phyloP scores from a whole-genome alignment of 1,140 invertebrate genomes.

The Parasteatoda tepidariorum region DNA sequence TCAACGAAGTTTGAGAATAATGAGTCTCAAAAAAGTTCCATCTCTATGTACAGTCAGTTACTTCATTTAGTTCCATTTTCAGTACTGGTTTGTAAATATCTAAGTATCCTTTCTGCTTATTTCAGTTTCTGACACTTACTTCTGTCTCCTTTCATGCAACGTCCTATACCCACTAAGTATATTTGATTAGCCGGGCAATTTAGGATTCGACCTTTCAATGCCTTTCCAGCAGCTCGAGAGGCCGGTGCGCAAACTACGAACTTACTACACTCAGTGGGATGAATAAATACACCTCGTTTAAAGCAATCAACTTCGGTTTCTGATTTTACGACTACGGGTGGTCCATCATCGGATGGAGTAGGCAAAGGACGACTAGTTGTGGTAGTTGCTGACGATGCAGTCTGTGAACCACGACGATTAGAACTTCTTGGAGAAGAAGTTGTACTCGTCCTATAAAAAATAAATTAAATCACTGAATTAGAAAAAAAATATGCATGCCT shows the following conservation, averaged over 20 bases:
- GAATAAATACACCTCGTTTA: slow-evolving; percentile 64
- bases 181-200: slow-evolving; percentile 65
- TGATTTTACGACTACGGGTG: slow-evolving; percentile 41
- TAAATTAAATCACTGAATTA: no score
- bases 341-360: slow-evolving; percentile 1
- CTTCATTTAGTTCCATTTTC: background rate
- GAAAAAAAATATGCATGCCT: no score
- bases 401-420: background rate
- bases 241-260: slow-evolving; percentile 65
- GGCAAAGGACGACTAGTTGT: background rate
- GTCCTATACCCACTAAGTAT: slow-evolving; percentile 60
- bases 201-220: slow-evolving; percentile 62
- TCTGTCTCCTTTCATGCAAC: slow-evolving; percentile 61
- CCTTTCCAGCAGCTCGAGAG: slow-evolving; percentile 27
- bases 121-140: slow-evolving; percentile 49
- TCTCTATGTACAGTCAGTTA: background rate
- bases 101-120: background rate
- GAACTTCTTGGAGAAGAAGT: background rate
- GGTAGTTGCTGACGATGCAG: background rate
- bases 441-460: no score
- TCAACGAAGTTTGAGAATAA: background rate
- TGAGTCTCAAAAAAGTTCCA: background rate
- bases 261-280: slow-evolving; percentile 63
- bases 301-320: slow-evolving; percentile 62
- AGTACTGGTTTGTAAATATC: background rate